These are phyloP conservation scores for Branchellion lobata DNA, from an alignment of 2,888 invertebrate genomes.

Conservation along the genomic window DNA sequence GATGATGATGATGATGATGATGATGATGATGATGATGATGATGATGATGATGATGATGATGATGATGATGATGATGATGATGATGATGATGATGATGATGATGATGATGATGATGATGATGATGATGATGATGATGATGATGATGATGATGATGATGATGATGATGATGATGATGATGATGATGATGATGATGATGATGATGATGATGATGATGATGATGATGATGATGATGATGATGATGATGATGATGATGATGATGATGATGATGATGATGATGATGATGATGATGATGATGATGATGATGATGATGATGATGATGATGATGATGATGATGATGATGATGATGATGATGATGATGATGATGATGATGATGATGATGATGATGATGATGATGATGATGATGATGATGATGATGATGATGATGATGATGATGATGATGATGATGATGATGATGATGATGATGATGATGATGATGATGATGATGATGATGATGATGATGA, in stretches of 20 bases:
- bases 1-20: slow-evolving; percentile 27
- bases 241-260: slow-evolving; percentile 14
- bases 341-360: slow-evolving; percentile 16
- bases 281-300: slow-evolving; percentile 24
- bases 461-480: slow-evolving; percentile 19
- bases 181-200: slow-evolving; percentile 14
- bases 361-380: slow-evolving; percentile 26
- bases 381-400: slow-evolving; percentile 19
- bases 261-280: slow-evolving; percentile 15
- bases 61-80: slow-evolving; percentile 27
- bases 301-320: slow-evolving; percentile 22
- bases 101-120: slow-evolving; percentile 14
- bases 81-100: slow-evolving; percentile 19
- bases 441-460: slow-evolving; percentile 24
- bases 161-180: slow-evolving; percentile 14
- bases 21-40: slow-evolving; percentile 29
- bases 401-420: slow-evolving; percentile 14
- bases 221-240: slow-evolving; percentile 23
- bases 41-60: slow-evolving; percentile 26
- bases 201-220: slow-evolving; percentile 24
- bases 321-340: slow-evolving; percentile 14
- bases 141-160: slow-evolving; percentile 23
- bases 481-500: slow-evolving; percentile 14
- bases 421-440: slow-evolving; percentile 19
- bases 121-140: slow-evolving; percentile 24